Conservation (phyloP, 2,888 invertebrate species). For the Flexamia atlantica region DNA sequence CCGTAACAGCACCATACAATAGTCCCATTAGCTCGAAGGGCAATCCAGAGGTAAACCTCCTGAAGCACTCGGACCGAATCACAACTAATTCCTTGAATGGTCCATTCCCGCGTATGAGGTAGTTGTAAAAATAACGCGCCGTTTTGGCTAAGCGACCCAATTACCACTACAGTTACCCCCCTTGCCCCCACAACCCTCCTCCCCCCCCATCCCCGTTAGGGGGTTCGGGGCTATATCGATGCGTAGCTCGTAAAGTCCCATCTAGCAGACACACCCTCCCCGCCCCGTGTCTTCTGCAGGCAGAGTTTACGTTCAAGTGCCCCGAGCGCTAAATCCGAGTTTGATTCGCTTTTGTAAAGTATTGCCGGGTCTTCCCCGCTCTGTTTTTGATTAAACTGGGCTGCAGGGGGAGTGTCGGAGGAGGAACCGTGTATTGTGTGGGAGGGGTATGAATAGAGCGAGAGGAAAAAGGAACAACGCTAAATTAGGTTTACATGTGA, state of each 20-base stretch:
- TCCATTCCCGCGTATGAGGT: slow-evolving; percentile 48
- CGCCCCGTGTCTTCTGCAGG: slow-evolving; percentile 18
- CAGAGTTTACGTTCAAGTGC: slow-evolving; percentile 43
- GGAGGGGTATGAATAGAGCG: too few species aligned
- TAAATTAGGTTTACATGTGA: too few species aligned
- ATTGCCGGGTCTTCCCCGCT: slow-evolving; percentile 13
- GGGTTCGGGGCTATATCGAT: slow-evolving; percentile 17
- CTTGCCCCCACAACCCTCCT: slow-evolving; percentile 15
- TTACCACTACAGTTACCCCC: slow-evolving; percentile 67
- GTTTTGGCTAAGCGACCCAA: slow-evolving; percentile 73
- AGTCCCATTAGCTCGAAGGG: not conserved
- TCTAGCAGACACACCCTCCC: slow-evolving; percentile 31
- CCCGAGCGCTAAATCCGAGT: slow-evolving; percentile 25
- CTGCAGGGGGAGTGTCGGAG: not conserved
- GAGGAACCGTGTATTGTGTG: too few species aligned
- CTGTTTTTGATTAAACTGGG: slow-evolving; percentile 28
- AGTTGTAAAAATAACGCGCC: slow-evolving; percentile 68
- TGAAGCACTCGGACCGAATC: slow-evolving; percentile 16
- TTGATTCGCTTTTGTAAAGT: slow-evolving; percentile 37
- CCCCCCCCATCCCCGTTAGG: not conserved
- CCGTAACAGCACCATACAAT: not conserved
- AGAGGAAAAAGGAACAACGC: too few species aligned
- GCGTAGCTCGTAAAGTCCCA: slow-evolving; percentile 36
- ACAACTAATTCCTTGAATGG: slow-evolving; percentile 43
- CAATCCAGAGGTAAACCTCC: not conserved